phyloP scores from a whole-genome alignment of 2,888 invertebrate species.

The Melanchra persicariae region DNA sequence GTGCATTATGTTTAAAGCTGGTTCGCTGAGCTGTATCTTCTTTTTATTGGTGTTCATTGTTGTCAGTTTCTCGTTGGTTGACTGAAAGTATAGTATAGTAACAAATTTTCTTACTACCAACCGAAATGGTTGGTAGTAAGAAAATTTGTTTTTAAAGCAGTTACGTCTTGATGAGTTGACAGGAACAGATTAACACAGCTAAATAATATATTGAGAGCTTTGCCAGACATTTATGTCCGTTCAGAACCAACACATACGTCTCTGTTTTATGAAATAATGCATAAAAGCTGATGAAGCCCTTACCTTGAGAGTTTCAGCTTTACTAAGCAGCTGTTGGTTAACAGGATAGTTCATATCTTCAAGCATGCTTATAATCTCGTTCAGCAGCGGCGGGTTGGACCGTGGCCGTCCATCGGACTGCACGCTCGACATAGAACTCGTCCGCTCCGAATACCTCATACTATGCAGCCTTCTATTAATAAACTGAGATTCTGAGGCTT shows the following conservation, averaged over 20 bases:
- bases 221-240: too few relatives aligned
- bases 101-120: too few relatives aligned
- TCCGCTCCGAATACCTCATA: constrained; percentile 77
- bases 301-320: constrained; percentile 87
- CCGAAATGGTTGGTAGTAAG: too few relatives aligned
- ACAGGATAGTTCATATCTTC: constrained; percentile 91
- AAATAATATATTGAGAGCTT: too few relatives aligned
- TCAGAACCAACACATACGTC: too few relatives aligned
- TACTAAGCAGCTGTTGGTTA: constrained; percentile 86
- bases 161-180: too few relatives aligned
- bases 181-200: too few relatives aligned
- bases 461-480: constrained; percentile 78
- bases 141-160: too few relatives aligned
- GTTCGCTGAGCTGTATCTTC: constrained; percentile 89
- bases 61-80: constrained; percentile 85
- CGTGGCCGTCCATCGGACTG: constrained; percentile 88
- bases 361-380: constrained; percentile 93
- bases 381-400: constrained; percentile 92
- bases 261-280: too few relatives aligned
- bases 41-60: constrained; percentile 85
- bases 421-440: constrained; percentile 79
- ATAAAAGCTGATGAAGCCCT: too few relatives aligned
- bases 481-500: constrained; percentile 81
- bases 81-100: too few relatives aligned
- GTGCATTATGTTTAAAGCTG: constrained; percentile 91